Evolutionary conservation across 2,888 invertebrate species (phyloP), one percentile per base, ranked within the genome.

Genomic region (Hydraecia micacea): DNA sequence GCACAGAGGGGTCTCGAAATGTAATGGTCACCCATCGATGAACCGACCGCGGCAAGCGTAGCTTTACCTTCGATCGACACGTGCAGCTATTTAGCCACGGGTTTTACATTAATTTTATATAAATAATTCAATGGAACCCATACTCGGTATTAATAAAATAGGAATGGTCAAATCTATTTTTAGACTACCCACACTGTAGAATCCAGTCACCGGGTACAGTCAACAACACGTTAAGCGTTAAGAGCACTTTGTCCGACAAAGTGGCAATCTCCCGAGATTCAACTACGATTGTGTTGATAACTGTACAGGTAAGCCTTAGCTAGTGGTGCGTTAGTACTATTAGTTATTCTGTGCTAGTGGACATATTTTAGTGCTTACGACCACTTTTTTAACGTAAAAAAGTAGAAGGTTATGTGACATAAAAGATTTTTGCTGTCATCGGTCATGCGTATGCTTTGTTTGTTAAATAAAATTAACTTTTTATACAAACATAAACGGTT

Each of bases 241-340:
- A 72, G 68, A 63, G 79, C 42, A n/a, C 68, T 55, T 13, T 62
- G 68, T 69, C 46, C 39, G 32, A 66, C 39, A 77, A 70, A 84
- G 76, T 80, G 70, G 84, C 73, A 77, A 80, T 84, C 52, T 74
- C 77, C 60, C 58, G 63, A 72, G 73, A 77, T 72, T 58, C 60
- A 52, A 68, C 63, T 18, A n/a, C 63, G 36, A 69, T 71, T 62
- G 71, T 73, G 84, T 73, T 58, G 52, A 58, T 83, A 68, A 74
- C 74, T 73, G 69, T 65, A 65, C 49, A 13, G 66, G 25, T 69
- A 32, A 42, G 28, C 58, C 11, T 28, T 55, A 58, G 55, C 21
- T n/a, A 28, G 18, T 60, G 32, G 42, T 36, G 3, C 36, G 36
- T 36, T 36, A 36, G 36, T 36, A 36, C 36, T 36, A 36, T 36